Evolutionary conservation across 2,797 vertebrate genomes (phyloP), one percentile per base, ranked within the genome.

Genomic region (Brachymystax lenok): DNA sequence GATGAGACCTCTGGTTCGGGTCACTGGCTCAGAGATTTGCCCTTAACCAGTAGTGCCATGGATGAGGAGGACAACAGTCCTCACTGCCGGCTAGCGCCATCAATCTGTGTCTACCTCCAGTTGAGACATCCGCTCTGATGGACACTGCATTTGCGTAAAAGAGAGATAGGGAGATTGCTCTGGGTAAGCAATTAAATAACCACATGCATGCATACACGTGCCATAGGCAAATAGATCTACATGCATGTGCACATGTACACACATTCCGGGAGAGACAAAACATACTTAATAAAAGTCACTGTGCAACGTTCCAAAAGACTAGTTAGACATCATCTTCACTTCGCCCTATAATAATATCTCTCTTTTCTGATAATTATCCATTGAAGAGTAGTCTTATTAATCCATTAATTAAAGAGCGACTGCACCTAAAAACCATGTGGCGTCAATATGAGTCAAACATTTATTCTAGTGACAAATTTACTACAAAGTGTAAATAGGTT

Each of bases 81-180:
- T 77, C 86, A 84, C 87, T 73, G 83, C 83, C 83, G 2, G 5
- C 77, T 86, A 73, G 84, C 82, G 78, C 88, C 92, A 94, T 94
- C 91, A 93, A 94, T 95, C 92, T 90, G 87, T 85, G 90, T 93
- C 93, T 92, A 88, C 92, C 93, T 92, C 87, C 67, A 89, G 92
- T 93, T 90, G 87, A 93, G 92, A 92, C 80, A 82, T 94, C 90
- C 88, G 89, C 85, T 79, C 78, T 94, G 93, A 95, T 91, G 92
- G 89, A 81, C 77, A 84, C 85, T 69, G 74, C 76, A 68, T 82
- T 67, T 27, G 19, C n/a, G 61, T 50, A 27, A 17, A 67, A 28
- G 27, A 28, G 63, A 3, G 56, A 21, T n/a, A 21, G n/a, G n/a
- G 61, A 24, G 21, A 64, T 12, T 14, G 54, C 54, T 17, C 54